Base-by-base conservation (phyloP, 2,797 vertebrate species). In the Poecile montanus region DNA sequence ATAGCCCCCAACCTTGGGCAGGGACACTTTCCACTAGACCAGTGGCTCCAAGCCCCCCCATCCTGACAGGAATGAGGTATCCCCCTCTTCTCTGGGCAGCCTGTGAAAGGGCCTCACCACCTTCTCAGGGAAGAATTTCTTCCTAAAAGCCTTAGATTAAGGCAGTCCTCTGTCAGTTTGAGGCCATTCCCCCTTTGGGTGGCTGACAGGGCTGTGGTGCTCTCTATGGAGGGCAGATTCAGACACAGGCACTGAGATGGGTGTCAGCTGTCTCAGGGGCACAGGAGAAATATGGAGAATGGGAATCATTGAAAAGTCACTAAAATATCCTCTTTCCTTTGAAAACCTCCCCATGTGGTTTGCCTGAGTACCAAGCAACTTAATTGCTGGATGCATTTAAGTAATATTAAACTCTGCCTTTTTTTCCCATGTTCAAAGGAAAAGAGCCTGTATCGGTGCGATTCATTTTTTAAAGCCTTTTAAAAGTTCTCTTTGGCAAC, bases 401-500 rank as follows among this genome's bases (percentile, higher is more conserved):
- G 89, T 83, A 94, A 95, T 93, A 83, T 72, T 96, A 91, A 97
- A 92, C 86, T 75, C 44, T 51, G 77, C 38, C 11, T 60, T 91
- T 93, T 29, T 29, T 25, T 23, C 44, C 38, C 58, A 6, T 60
- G 92, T 95, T 95, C 93, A 94, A 95, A 95, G 95, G 78, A 19
- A 91, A 80, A 51, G 68, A 85, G 82, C 10, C 51, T 84, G 29
- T 70, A 81, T 95, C 0, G 4, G 60, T 63, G 75, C 4, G 40
- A 80, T 53, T 70, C 51, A 62, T 81, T 92, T 91, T 94, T 91
- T 27, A 96, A 96, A 96, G 91, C 89, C 87, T 90, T 95, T 96
- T 73, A 95, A 95, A 94, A 91, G 58, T 86, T 91, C 89, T 93
- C 85, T 95, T 92, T 81, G 87, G 85, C 95, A 96, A 86, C 79